Conservation (phyloP, 2,888 invertebrate genomes). For the Romanomermis culicivorax region DNA sequence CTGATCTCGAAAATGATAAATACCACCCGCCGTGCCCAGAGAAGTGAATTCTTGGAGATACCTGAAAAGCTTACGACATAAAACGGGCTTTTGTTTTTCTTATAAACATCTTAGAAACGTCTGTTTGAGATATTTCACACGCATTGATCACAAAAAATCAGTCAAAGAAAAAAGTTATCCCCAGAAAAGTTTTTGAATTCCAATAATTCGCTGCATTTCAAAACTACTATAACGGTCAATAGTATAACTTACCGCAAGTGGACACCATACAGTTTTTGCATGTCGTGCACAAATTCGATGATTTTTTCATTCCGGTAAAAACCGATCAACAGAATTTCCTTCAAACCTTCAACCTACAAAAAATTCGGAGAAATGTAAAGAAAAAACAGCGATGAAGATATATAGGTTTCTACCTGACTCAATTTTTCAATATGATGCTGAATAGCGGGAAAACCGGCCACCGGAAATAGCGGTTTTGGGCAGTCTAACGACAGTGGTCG, state of each 20-base stretch:
- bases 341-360: conserved; percentile 47
- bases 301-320: conserved; percentile 63
- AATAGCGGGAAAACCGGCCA: conserved; percentile 81
- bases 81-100: conserved; percentile 4
- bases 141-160: no score
- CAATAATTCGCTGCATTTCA: no score
- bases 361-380: conserved; percentile 1
- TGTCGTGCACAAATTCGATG: conserved; percentile 61
- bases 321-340: conserved; percentile 79
- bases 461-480: conserved; percentile 92
- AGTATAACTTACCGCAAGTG: conserved; percentile 16
- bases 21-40: conserved; percentile 82
- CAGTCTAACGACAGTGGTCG: conserved; percentile 82
- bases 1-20: conserved; percentile 89
- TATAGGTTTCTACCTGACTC: conserved; percentile 25
- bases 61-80: conserved; percentile 36
- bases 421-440: conserved; percentile 95
- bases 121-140: no score
- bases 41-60: conserved; percentile 82
- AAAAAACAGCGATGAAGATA: no score
- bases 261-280: conserved; percentile 18
- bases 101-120: neutral
- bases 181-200: no score
- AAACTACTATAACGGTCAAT: no score
- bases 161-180: no score